Evolutionary conservation across 2,797 vertebrate species (phyloP), one percentile per base, ranked within the genome.

Genomic region (Characodon lateralis): DNA sequence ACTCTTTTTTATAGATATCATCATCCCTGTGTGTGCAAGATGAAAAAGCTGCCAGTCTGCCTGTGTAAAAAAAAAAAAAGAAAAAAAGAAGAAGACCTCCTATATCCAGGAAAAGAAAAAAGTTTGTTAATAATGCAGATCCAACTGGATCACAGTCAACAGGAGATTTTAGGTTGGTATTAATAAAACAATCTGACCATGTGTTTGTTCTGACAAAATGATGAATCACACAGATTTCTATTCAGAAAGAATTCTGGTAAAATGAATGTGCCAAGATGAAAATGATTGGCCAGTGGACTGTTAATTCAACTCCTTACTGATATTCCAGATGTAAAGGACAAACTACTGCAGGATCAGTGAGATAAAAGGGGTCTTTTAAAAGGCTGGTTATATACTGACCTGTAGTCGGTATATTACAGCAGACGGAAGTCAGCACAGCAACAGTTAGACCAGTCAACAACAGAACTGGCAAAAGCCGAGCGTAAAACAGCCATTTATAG

Each of bases 1-100:
- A 35, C 2, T 72, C 28, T n/a, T 24, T 55, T 55, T 72, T 50
- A 72, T 72, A 31, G 28, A 55, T 72, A 55, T 72, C 50, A 71
- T 71, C 28, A 39, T 53, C 35, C 22, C 18, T 35, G 20, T 26
- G n/a, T 41, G 10, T 24, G 39, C 51, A 55, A 55, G 31, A 35
- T 16, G n/a, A 14, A 72, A 72, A 53, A 51, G 65, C 65, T 28
- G 58, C 58, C 58, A 9, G 31, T 9, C 61, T 35, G 51, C 51
- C 18, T 53, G 51, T 20, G 51, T 20, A 39, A 65, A 16, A 41
- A 66, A 35, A 35, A 35, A 35, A 35, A 16, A 41, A 66, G 3
- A 35, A 35, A 4, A 35, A 0, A 35, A 35, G 35, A 12, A 31
- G 9, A 66, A 66, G 35, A 22, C 35, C 20, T 1, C 9, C 13